Evolutionary conservation across 1,140 invertebrate genomes (phyloP).

Genomic region (Trypoxylus dichotomus): DNA sequence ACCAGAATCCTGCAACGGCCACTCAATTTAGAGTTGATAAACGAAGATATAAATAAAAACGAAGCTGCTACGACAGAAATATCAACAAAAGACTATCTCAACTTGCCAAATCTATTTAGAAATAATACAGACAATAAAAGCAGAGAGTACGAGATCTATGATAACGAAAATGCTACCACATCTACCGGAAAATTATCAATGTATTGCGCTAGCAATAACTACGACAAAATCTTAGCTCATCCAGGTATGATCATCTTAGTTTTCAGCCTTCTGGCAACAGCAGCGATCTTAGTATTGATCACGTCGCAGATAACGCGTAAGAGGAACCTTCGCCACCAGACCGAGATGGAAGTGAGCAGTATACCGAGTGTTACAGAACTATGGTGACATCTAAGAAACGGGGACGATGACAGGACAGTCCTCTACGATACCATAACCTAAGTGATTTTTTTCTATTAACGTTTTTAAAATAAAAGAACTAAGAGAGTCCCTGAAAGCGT

Average conservation of each 20-base stretch:
- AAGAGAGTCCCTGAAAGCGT: background rate
- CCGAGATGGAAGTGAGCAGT: slow-evolving; percentile 68
- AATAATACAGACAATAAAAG: background rate
- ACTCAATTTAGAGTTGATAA: background rate
- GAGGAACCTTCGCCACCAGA: slow-evolving; percentile 37
- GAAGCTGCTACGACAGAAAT: background rate
- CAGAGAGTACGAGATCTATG: slow-evolving; percentile 13
- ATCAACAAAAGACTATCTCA: background rate
- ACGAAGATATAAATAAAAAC: background rate
- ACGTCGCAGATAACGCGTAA: slow-evolving; percentile 50
- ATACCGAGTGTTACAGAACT: slow-evolving; percentile 66
- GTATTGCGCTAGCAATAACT: slow-evolving; percentile 42
- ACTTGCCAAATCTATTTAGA: background rate
- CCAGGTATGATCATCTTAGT: slow-evolving; percentile 58
- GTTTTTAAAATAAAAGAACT: too few relatives aligned
- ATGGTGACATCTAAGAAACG: slow-evolving; percentile 67
- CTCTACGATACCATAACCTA: slow-evolving; percentile 56
- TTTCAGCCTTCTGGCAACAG: slow-evolving; percentile 42
- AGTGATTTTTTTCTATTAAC: background rate
- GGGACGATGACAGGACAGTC: slow-evolving; percentile 58
- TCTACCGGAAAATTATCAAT: slow-evolving; percentile 43
- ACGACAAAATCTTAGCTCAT: slow-evolving; percentile 51
- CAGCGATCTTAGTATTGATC: slow-evolving; percentile 40
- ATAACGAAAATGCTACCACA: background rate
- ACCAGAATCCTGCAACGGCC: background rate